Evolutionary conservation across 2,888 invertebrate species (phyloP).

Genomic region (Mellilla xanthometata): DNA sequence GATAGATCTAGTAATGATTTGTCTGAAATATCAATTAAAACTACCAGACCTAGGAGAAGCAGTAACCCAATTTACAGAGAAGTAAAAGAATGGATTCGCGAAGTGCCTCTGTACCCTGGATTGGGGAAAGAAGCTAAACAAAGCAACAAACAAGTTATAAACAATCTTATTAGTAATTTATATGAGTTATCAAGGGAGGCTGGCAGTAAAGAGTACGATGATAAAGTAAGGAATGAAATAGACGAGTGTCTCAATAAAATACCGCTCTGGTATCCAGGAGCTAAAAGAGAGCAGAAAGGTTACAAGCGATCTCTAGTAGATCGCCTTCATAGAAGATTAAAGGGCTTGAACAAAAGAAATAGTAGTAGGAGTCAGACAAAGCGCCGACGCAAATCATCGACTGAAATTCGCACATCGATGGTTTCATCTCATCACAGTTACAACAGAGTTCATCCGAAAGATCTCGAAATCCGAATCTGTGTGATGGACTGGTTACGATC

Average conservation of each 20-base stretch:
- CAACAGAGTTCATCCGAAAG: neutral
- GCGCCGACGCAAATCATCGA: neutral
- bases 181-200: conserved; percentile 27
- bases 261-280: conserved; percentile 44
- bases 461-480: conserved; percentile 5
- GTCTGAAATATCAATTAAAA: conserved; percentile 4
- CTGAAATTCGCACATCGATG: conserved; percentile 2
- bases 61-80: conserved; percentile 36
- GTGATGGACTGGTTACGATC: conserved; percentile 9
- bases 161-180: conserved; percentile 44
- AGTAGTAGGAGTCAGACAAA: neutral
- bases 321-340: conserved; percentile 41
- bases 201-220: conserved; percentile 32
- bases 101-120: conserved; percentile 39
- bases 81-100: conserved; percentile 43
- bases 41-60: conserved; percentile 21
- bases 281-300: conserved; percentile 29
- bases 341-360: conserved; percentile 1
- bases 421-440: neutral
- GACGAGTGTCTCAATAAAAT: conserved; percentile 41
- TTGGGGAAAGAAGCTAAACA: conserved; percentile 37
- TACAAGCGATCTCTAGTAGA: conserved; percentile 38
- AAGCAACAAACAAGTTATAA: conserved; percentile 38
- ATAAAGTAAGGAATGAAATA: conserved; percentile 38
- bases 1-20: neutral